Conservation (phyloP, 2,797 vertebrate genomes). For the Brachyrhaphis roseni region DNA sequence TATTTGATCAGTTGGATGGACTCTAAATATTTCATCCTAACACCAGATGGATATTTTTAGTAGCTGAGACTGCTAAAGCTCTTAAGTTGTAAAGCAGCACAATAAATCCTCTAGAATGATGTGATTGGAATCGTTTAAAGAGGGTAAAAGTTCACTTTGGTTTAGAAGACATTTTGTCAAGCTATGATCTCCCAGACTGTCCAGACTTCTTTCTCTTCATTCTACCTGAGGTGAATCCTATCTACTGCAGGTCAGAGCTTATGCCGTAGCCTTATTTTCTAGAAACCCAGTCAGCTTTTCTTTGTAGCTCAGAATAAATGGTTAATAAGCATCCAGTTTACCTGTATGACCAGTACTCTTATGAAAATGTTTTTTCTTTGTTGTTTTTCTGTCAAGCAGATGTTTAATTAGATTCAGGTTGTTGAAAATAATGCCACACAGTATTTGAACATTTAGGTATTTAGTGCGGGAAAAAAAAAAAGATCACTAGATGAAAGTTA, state of each 20-base stretch:
- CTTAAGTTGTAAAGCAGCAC: background rate
- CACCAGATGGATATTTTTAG: too few relatives aligned
- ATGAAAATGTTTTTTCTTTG: too few relatives aligned
- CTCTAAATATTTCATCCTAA: too few relatives aligned
- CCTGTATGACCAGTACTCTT: too few relatives aligned
- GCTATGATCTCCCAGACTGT: background rate
- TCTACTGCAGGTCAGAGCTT: background rate
- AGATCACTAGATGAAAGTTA: background rate
- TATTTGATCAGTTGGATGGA: background rate
- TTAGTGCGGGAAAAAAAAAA: background rate
- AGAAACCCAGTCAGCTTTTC: background rate
- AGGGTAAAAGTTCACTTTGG: background rate
- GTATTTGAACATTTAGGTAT: background rate
- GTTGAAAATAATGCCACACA: background rate
- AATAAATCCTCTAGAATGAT: background rate
- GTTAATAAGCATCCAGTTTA: background rate
- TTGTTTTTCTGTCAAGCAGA: too few relatives aligned
- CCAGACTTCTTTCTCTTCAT: background rate
- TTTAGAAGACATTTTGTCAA: background rate
- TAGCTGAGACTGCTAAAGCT: too few relatives aligned
- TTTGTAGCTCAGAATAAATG: background rate
- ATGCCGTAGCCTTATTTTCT: conserved; percentile 36
- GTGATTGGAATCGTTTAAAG: background rate
- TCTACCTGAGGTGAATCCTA: background rate
- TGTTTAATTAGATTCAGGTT: background rate